Base-by-base conservation (phyloP, 30 jellyfish, hydroid and myxozoan genomes). In the Pelagia noctiluca region DNA sequence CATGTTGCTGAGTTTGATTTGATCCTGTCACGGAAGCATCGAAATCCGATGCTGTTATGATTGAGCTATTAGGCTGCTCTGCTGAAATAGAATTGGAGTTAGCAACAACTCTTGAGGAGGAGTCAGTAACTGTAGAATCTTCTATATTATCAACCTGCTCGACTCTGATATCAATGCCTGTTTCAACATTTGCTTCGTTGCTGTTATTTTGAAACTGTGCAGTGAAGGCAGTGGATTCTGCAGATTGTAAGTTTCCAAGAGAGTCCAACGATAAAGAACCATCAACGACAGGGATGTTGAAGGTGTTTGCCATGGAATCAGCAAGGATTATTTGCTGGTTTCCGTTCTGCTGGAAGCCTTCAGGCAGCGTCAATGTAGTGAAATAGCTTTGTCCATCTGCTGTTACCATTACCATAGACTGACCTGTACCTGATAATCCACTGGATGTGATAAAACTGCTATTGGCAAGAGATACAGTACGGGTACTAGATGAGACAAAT, bases 361-460 rank as follows among this genome's bases (percentile, higher is more conserved):
- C 85, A 36, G 90, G 84, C 19, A 80, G 63, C 47, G 21, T 67
- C 77, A 80, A 36, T 1, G 90, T 63, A 30, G 90, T 80, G 12
- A 80, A 16, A 52, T 80, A 80, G 66, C 85, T 82, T 30, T 68
- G 78, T 1, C 92, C 92, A 54, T 82, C 92, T 2, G 92, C 86
- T 5, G 86, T 69, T 12, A 68, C 86, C 92, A 82, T 82, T 38
- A 70, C 86, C 90, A 80, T 80, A 0, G 90, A 80, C 77, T 80
- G 90, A 5, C 90, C 90, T 48, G 33, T 69, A 2, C 84, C 90
- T 10, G 84, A 46, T 49, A 80, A 34, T 50, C 66, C 90, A 67
- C 71, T 66, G 68, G 90, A 80, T 10, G 90, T 36, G 29, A 80
- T 80, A n/a, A 80, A 80, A 30, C 83, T 63, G 13, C 33, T 49